Base-by-base conservation (phyloP, 2,797 vertebrate species). In the Ceryle rudis region DNA sequence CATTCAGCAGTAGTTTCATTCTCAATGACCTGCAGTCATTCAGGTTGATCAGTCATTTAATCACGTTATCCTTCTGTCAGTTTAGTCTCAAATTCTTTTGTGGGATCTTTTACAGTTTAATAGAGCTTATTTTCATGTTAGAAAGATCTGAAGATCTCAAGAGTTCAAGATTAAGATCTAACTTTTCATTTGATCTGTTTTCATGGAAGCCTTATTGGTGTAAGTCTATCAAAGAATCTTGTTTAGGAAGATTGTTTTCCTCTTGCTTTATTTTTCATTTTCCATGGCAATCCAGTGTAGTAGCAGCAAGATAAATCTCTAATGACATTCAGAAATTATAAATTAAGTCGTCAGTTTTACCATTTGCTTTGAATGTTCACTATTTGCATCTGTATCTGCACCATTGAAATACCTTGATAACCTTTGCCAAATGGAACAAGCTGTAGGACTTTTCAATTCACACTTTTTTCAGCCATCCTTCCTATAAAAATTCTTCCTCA, bases 21-120 rank as follows among this genome's bases (percentile, higher is more conserved):
- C 97, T 98, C 98, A 98, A 96, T 98, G 98, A 97, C 97, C 96
- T 97, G 91, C 67, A 97, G 98, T 98, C 97, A 98, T 98, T 98
- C 97, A 51, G 70, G 47, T 81, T 98, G 97, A 98, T 98, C 98
- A 98, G 98, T 98, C 97, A 98, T 96, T 93, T 86, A 90, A 89
- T 95, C 81, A 81, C 21, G 25, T 80, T 89, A 93, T 92, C 66
- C 67, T 95, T 97, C 97, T 96, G 89, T 97, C 97, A 97, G 98
- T 98, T 93, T 98, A 98, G 95, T 97, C 98, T 98, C 96, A 98
- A 98, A 98, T 98, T 95, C 97, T 97, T 98, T 97, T 98, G 97
- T 98, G 97, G 97, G 97, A 98, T 98, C 97, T 97, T 98, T 98
- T 82, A 97, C 97, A 97, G 97, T 98, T 98, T 98, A 98, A 98